These are phyloP conservation scores for Holacanthella duospinosa DNA, from an alignment of 2,888 invertebrate species.

Conservation along the genomic window DNA sequence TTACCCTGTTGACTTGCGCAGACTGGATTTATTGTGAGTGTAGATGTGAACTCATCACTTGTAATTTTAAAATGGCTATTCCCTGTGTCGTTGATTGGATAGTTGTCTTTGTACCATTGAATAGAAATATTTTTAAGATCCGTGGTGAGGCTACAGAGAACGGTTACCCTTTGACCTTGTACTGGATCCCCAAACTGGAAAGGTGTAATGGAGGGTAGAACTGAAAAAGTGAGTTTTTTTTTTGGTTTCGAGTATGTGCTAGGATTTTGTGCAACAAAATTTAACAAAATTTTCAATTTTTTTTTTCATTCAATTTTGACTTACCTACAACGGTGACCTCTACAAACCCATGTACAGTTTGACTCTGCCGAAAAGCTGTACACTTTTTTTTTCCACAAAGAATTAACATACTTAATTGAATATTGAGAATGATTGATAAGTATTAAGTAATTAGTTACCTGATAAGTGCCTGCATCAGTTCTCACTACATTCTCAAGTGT, in stretches of 20 bases:
- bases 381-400: too few relatives aligned
- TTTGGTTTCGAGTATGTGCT: not conserved
- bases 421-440: too few relatives aligned
- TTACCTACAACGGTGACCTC: constrained; percentile 6
- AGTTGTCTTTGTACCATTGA: not conserved
- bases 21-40: not conserved
- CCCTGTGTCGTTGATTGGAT: not conserved
- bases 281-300: not conserved
- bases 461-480: constrained; percentile 11
- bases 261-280: not conserved
- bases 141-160: not conserved
- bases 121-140: not conserved
- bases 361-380: not conserved
- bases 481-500: constrained; percentile 43
- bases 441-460: too few relatives aligned
- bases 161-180: not conserved
- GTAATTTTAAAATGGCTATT: not conserved
- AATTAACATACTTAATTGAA: too few relatives aligned
- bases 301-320: too few relatives aligned
- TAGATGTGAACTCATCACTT: not conserved
- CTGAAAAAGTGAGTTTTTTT: not conserved
- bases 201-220: constrained; percentile 2
- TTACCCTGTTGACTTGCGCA: not conserved
- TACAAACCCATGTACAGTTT: constrained; percentile 1
- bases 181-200: not conserved